A percentile compares a stretch with the other conserved stretches of the same genome.
These are phyloP conservation scores for Etheostoma perlongum DNA, from an alignment of 2,797 vertebrate species.

Conservation along the genomic window DNA sequence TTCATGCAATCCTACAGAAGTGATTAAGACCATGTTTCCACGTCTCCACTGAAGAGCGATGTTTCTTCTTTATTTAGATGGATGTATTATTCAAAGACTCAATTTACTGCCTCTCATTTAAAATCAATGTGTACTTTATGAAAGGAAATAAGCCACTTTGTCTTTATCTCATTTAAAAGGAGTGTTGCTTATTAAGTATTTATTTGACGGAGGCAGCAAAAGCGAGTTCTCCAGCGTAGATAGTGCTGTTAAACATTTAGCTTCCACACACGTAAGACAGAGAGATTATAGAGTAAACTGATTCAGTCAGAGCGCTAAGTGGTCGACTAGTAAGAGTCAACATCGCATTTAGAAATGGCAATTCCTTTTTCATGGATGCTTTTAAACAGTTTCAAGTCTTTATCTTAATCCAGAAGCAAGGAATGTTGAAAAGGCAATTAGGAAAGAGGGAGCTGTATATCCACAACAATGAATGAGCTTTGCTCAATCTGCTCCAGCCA, in stretches of 20 bases:
- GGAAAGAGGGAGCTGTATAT: slow-evolving; percentile 50
- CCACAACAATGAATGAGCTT: slow-evolving; percentile 26
- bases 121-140: slow-evolving; percentile 82
- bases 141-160: slow-evolving; percentile 77
- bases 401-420: slow-evolving; percentile 60
- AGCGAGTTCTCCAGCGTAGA: slow-evolving; percentile 42
- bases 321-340: slow-evolving; percentile 49
- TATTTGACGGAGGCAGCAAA: slow-evolving; percentile 67
- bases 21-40: slow-evolving; percentile 60
- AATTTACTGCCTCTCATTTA: slow-evolving; percentile 80
- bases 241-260: slow-evolving; percentile 47
- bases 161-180: slow-evolving; percentile 82
- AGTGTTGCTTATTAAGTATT: slow-evolving; percentile 80
- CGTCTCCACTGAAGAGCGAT: slow-evolving; percentile 49
- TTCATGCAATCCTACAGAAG: slow-evolving; percentile 33
- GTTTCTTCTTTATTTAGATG: slow-evolving; percentile 63
- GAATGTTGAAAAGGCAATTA: slow-evolving; percentile 68
- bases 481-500: slow-evolving; percentile 45
- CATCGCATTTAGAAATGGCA: slow-evolving; percentile 51
- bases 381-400: slow-evolving; percentile 43
- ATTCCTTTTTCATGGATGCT: slow-evolving; percentile 57
- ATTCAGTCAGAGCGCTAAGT: slow-evolving; percentile 59
- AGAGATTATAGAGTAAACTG: slow-evolving; percentile 51
- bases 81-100: slow-evolving; percentile 77
- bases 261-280: slow-evolving; percentile 37